Evolutionary conservation across 2,113 vertebrate genomes (phyloP), one percentile per base, ranked within the genome.

Genomic region (Neotoma lepida): DNA sequence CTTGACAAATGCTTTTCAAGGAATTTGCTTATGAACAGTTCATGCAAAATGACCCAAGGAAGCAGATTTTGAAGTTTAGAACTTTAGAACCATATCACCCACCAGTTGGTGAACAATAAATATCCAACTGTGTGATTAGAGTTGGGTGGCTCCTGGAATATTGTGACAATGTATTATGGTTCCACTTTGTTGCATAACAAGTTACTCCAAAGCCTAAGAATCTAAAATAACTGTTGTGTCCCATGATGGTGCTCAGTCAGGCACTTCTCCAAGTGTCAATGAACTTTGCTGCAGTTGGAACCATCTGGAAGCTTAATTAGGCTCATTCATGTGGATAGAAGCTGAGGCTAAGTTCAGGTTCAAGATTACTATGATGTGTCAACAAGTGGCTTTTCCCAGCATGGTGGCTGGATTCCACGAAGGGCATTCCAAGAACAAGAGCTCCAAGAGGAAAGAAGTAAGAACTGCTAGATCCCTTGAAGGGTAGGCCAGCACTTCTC

Each of bases 201-300:
- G 39, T 95, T 51, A 88, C 74, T 88, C n/a, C 41, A 80, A 61
- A 81, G 70, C 71, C 63, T 28, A 66, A 33, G 51, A 84, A 9
- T 46, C 94, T 82, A 88, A 71, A 90, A 90, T 73, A 92, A 58
- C 77, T 86, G 56, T 89, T 89, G 46, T 90, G 76, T 96, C 58
- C 90, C 51, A 51, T 73, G 58, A 68, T 51, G 41, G 13, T 58
- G 9, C 58, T 95, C 82, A 81, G 3, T 9, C 44, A 61, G 85
- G 46, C 87, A 84, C 30, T 64, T 93, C 87, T 96, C 61, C 49
- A 82, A 26, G 87, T 26, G 77, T 95, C 26, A 14, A 1, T 41
- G 46, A 86, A 51, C 46, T 61, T 70, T 26, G n/a, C 24, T 58
- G 49, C 44, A 54, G n/a, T 70, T 76, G 49, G 1, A 73, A 6